phyloP scores from a whole-genome alignment of 2,113 vertebrate species.

The Sphyrna mokarran region DNA sequence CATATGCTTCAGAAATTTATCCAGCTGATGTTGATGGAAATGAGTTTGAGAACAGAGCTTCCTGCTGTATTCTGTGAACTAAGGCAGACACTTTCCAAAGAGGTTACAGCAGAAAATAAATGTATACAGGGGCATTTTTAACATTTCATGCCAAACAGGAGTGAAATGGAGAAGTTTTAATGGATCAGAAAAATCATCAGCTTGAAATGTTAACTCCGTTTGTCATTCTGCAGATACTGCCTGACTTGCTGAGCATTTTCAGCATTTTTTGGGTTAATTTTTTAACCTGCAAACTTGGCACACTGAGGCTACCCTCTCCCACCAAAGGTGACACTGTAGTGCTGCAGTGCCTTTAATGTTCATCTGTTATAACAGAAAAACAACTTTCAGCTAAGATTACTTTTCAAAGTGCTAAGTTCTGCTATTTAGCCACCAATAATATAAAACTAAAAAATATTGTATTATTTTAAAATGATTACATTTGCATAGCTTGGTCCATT shows the following conservation, averaged over 20 bases:
- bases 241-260: neutral
- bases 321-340: too few relatives aligned
- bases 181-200: neutral
- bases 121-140: neutral
- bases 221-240: neutral
- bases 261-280: neutral
- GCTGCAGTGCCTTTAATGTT: neutral
- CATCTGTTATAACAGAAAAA: neutral
- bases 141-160: neutral
- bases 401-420: neutral
- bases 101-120: neutral
- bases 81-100: neutral
- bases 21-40: neutral
- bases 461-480: neutral
- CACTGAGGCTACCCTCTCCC: neutral
- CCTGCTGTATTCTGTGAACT: neutral
- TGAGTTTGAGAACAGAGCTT: neutral
- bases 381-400: neutral
- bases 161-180: neutral
- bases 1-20: slow-evolving; percentile 23
- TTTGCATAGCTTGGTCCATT: neutral
- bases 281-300: neutral
- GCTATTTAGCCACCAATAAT: neutral
- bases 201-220: neutral
- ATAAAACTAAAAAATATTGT: neutral